phyloP scores from a whole-genome alignment of 2,797 vertebrate species.

The Amphiprion clarkii region DNA sequence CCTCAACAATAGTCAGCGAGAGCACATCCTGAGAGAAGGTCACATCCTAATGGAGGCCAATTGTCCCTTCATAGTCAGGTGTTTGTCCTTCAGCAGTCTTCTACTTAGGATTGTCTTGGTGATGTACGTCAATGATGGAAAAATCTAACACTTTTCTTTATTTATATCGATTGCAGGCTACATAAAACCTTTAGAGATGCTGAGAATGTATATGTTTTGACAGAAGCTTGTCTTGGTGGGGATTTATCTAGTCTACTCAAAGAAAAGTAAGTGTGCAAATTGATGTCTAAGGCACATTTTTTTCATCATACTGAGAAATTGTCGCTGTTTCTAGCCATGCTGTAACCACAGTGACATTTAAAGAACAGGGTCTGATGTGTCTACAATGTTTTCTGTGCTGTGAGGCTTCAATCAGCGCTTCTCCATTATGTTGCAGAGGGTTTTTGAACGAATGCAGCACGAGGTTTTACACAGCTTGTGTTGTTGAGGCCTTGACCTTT shows the following conservation, averaged over 20 bases:
- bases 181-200: conserved; percentile 79
- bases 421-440: conserved; percentile 67
- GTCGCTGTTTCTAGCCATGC: conserved; percentile 4
- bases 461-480: conserved; percentile 85
- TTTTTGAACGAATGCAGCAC: conserved; percentile 79
- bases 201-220: conserved; percentile 82
- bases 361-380: not conserved
- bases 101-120: not conserved
- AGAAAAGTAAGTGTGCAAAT: conserved; percentile 77
- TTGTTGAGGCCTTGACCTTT: conserved; percentile 83
- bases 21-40: conserved; percentile 77
- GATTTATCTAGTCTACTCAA: conserved; percentile 81
- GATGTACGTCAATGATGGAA: not conserved
- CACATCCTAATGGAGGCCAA: conserved; percentile 76
- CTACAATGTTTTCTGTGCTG: not conserved
- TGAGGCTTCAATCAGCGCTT: not conserved
- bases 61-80: conserved; percentile 85
- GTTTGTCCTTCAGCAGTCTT: not conserved
- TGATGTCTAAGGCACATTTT: conserved; percentile 7
- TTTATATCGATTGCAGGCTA: conserved; percentile 71
- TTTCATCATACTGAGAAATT: not conserved
- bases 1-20: conserved; percentile 59
- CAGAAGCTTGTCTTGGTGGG: conserved; percentile 85
- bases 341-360: conserved; percentile 24
- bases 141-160: conserved; percentile 10